Evolutionary conservation across 2,113 vertebrate genomes (phyloP).

Genomic region (Lophotis ruficrista): DNA sequence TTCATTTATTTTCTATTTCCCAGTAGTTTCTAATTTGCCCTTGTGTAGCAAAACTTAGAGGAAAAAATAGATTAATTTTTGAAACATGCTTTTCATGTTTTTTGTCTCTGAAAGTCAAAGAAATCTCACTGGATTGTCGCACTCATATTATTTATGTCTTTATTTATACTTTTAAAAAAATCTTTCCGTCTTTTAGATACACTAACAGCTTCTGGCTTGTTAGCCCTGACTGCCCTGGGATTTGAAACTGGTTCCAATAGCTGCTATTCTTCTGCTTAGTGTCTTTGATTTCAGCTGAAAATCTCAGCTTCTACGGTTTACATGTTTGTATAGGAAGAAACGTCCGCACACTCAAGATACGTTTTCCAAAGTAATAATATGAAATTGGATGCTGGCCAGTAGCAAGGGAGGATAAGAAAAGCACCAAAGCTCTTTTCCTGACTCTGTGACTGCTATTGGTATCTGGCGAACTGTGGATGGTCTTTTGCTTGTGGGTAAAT

Average conservation of each 20-base stretch:
- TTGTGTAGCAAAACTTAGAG: neutral
- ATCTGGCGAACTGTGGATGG: neutral
- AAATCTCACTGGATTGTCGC: neutral
- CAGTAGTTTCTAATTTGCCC: neutral
- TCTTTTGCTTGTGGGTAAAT: neutral
- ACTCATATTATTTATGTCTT: neutral
- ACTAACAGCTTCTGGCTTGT: neutral
- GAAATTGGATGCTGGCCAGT: neutral
- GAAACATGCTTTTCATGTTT: neutral
- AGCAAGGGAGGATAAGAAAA: neutral
- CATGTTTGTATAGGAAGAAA: neutral
- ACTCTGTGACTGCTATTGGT: neutral
- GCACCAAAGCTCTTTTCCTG: neutral
- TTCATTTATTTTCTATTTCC: neutral
- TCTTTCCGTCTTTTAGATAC: neutral
- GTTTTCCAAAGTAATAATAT: neutral
- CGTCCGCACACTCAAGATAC: rapidly evolving
- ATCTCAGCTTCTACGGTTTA: neutral
- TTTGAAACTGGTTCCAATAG: neutral
- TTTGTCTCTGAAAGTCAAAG: neutral
- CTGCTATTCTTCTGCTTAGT: neutral
- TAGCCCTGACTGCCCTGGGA: neutral
- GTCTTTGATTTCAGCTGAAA: neutral
- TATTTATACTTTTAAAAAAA: neutral
- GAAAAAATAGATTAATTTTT: neutral